Base-by-base conservation (phyloP, 2,888 invertebrate species). In the Spatulosminthurus flaviceps region DNA sequence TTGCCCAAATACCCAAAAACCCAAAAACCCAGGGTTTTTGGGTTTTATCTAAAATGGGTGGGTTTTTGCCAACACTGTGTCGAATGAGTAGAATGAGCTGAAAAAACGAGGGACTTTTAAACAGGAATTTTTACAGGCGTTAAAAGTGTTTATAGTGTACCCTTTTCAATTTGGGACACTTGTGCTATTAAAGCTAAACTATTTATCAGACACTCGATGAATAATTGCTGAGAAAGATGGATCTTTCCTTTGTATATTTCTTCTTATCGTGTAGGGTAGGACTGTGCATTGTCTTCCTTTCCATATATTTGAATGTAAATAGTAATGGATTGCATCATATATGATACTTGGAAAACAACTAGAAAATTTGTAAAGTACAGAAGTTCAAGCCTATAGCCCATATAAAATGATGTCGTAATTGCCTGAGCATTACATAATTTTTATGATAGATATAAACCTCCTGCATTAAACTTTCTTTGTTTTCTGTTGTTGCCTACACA, bases 171-270 rank as follows among this genome's bases (percentile, higher is more conserved):
- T 16, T 19, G 51, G 51, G 51, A 51, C n/a, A 51, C 19, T 51
- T 51, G 51, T 51, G 4, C 51, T 16, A 19, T n/a, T 51, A n/a
- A 51, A 2, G 16, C n/a, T 7, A 51, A 2, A 51, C 51, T 51
- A 51, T 13, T 51, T 51, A 51, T 51, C 51, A 64, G 19, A 26
- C 19, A 13, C 67, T 19, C 24, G 67, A 67, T 28, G 67, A 67
- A 67, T 67, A 67, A 64, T 67, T 67, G 67, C 28, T 26, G 51
- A 28, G 28, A 67, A 67, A 67, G 67, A 67, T 67, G 67, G 28
- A 24, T 67, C 67, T n/a, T 67, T 64, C 67, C 28, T 13, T 67
- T 26, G 28, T 67, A 4, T 28, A 22, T 19, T 22, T 61, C 21
- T 16, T 22, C 51, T 51, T 19, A 51, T 13, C n/a, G 2, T 21